These are phyloP conservation scores for Linyphia triangularis DNA, from an alignment of 2,888 invertebrate species.

Conservation along the genomic window DNA sequence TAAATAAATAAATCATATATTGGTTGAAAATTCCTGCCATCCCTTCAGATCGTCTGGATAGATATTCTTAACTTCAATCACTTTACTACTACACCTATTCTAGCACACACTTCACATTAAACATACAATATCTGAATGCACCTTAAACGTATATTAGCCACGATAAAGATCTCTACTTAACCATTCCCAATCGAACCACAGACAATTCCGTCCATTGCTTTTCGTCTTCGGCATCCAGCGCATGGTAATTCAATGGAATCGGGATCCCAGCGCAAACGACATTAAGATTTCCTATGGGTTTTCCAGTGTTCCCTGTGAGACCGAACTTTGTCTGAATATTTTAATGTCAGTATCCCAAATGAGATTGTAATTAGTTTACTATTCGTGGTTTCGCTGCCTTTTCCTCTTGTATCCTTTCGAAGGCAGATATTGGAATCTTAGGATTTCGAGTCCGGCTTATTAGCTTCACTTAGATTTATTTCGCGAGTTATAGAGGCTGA, in stretches of 20 bases:
- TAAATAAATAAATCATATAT: too few relatives aligned
- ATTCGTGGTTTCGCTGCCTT: slow-evolving; percentile 30
- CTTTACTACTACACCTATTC: too few relatives aligned
- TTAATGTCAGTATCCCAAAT: slow-evolving; percentile 47
- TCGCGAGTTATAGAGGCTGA: neutral
- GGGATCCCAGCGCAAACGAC: slow-evolving; percentile 11
- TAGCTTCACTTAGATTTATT: slow-evolving; percentile 19
- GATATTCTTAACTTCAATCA: too few relatives aligned
- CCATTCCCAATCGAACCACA: too few relatives aligned
- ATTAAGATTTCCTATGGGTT: slow-evolving; percentile 47
- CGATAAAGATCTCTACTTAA: too few relatives aligned
- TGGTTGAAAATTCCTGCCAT: too few relatives aligned
- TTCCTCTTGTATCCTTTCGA: neutral
- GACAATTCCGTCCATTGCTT: neutral
- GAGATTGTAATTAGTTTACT: slow-evolving; percentile 59
- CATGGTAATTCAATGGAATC: slow-evolving; percentile 15
- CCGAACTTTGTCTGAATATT: slow-evolving; percentile 38
- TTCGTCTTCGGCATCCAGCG: neutral
- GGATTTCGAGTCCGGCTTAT: slow-evolving; percentile 25
- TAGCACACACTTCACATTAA: too few relatives aligned
- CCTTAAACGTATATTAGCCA: too few relatives aligned
- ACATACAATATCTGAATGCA: too few relatives aligned
- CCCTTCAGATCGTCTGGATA: too few relatives aligned
- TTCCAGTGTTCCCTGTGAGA: slow-evolving; percentile 18
- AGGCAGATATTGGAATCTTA: slow-evolving; percentile 29